Base-by-base conservation (phyloP, 1,140 invertebrate species). In the Bombus superbus region DNA sequence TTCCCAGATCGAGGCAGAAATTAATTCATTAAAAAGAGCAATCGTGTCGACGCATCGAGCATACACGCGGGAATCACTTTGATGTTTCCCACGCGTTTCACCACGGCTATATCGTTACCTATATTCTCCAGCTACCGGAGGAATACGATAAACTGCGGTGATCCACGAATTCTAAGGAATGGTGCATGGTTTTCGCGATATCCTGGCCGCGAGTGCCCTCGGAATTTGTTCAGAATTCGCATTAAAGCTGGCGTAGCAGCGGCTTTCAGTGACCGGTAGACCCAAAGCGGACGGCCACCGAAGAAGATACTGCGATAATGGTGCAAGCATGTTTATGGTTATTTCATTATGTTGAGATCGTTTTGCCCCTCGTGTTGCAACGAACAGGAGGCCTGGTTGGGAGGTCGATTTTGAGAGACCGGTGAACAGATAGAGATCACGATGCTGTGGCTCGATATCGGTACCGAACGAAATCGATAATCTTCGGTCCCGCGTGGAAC, bases 391-490 rank as follows among this genome's bases (percentile, higher is more conserved):
- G 91, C 89, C 83, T 85, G 88, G 18, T 89, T 93, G 92, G 90
- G 92, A 91, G 91, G 90, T 92, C 93, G 90, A 90, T 86, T 85
- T 84, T 75, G 78, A 80, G 47, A n/a, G 47, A 32, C 64, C 40
- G 66, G 59, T 28, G 81, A 77, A 77, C 85, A 75, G 92, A 93
- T 88, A 88, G 75, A 64, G 83, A 94, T 92, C 92, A 84, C 80
- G 92, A 92, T 91, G 85, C 78, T 42, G 13, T 71, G 40, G 57
- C 76, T 57, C 72, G 82, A 86, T 92, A 92, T 92, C 86, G 85
- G 88, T 89, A 92, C 85, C 88, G 91, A 86, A 91, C 81, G 89
- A 92, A 93, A 93, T 94, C 93, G 93, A 93, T 94, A 92, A 94
- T 93, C 88, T 90, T 90, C 77, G 81, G 90, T 85, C 83, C 85